These are phyloP conservation scores for Callinectes sapidus DNA, from an alignment of 2,888 invertebrate species.

Conservation along the genomic window DNA sequence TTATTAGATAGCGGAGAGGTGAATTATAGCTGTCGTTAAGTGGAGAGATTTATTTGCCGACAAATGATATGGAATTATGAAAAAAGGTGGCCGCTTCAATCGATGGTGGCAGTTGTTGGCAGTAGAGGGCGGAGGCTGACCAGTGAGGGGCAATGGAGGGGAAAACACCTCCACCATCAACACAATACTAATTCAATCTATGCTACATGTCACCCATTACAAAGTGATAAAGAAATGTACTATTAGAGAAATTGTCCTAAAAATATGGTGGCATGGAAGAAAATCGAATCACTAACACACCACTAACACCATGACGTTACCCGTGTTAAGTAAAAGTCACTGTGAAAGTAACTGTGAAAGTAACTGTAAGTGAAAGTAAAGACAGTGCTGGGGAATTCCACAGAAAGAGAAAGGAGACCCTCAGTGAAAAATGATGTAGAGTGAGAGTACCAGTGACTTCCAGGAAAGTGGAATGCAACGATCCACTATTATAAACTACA, in stretches of 20 bases:
- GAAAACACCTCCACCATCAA: not conserved
- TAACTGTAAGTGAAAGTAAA: too few relatives aligned
- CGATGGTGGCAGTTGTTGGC: not conserved
- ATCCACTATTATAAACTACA: too few relatives aligned
- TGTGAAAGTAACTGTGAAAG: too few relatives aligned
- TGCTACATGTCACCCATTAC: not conserved
- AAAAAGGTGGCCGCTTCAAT: not conserved
- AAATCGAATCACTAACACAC: not conserved
- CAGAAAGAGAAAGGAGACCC: not conserved
- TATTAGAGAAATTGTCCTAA: not conserved
- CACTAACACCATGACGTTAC: too few relatives aligned
- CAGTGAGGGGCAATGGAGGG: not conserved
- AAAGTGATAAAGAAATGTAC: not conserved
- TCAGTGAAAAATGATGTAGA: not conserved
- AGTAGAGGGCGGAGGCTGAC: not conserved
- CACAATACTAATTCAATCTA: not conserved
- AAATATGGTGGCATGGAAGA: not conserved
- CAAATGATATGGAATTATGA: constrained; percentile 2
- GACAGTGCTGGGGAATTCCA: too few relatives aligned
- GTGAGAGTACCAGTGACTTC: too few relatives aligned
- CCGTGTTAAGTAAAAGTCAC: too few relatives aligned
- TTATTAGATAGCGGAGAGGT: not conserved
- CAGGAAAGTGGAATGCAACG: too few relatives aligned
- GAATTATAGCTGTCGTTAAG: constrained; percentile 3
- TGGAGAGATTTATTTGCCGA: not conserved